A percentile compares a stretch with the other conserved stretches of the same genome.
Conservation (phyloP, 53 echinoderm and acorn worm species). For the Astropecten irregularis region DNA sequence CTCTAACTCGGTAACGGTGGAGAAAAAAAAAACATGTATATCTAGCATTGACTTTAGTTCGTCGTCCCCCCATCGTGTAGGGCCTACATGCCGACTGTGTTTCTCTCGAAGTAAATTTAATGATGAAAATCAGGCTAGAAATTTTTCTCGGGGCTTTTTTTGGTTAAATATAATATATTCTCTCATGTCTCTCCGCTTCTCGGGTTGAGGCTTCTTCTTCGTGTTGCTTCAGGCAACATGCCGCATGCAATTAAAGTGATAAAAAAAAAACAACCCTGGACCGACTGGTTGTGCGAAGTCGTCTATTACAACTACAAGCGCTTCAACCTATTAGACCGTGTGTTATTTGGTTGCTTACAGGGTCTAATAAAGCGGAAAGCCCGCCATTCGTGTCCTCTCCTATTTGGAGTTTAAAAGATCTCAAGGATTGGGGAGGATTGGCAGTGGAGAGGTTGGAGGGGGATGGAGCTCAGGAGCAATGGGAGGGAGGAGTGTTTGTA, state of each 20-base stretch:
- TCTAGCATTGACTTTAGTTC: too few relatives aligned
- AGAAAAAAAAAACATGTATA: too few relatives aligned
- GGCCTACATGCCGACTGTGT: too few relatives aligned
- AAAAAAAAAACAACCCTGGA: too few relatives aligned
- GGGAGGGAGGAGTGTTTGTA: too few relatives aligned
- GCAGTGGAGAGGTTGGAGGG: too few relatives aligned
- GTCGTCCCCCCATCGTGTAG: too few relatives aligned
- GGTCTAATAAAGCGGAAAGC: slow-evolving; percentile 39
- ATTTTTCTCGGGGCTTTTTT: not conserved
- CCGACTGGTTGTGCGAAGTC: not conserved
- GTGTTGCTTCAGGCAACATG: slow-evolving; percentile 16
- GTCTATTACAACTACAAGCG: not conserved
- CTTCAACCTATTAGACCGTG: slow-evolving; percentile 35
- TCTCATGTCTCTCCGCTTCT: too few relatives aligned
- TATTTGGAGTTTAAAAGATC: not conserved
- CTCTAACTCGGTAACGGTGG: too few relatives aligned
- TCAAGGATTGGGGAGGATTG: too few relatives aligned
- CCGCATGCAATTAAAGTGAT: slow-evolving; percentile 16
- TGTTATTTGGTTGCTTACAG: slow-evolving; percentile 38
- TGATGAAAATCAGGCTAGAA: not conserved
- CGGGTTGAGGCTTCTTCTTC: not conserved
- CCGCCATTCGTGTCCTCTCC: slow-evolving; percentile 22
- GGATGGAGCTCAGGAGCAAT: too few relatives aligned
- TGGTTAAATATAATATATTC: too few relatives aligned
- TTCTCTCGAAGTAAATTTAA: not conserved